phyloP scores from a whole-genome alignment of 2,113 vertebrate species.

The Helogale parvula region DNA sequence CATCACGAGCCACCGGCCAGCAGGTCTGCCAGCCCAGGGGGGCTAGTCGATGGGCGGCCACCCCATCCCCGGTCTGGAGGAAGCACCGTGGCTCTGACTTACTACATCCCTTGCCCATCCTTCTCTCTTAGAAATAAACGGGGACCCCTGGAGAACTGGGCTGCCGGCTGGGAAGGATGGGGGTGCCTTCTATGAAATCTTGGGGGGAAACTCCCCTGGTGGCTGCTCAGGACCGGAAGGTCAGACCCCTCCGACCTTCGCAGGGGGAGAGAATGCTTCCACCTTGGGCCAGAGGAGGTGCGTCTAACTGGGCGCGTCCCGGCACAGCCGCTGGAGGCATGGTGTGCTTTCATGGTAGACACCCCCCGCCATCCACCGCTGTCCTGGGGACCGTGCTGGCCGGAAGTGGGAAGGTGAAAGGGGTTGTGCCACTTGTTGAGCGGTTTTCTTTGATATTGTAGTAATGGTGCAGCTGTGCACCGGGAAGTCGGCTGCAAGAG shows the following conservation, averaged over 20 bases:
- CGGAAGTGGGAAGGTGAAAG: not conserved
- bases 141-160: not conserved
- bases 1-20: not conserved
- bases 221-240: not conserved
- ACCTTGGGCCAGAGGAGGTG: not conserved
- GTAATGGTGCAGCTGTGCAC: not conserved
- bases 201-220: not conserved
- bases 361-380: accelerated
- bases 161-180: not conserved
- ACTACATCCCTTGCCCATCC: no score
- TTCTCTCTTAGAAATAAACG: not conserved
- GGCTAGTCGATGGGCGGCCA: accelerated
- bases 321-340: not conserved
- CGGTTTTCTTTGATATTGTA: not conserved
- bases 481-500: no score
- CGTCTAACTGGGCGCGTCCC: not conserved
- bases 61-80: not conserved
- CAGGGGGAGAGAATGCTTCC: not conserved
- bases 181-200: not conserved
- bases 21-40: not conserved
- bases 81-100: not conserved
- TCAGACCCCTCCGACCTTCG: not conserved
- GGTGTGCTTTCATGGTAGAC: accelerated
- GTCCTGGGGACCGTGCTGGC: not conserved
- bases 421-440: accelerated